Evolutionary conservation across 1,140 invertebrate species (phyloP).

Genomic region (Streblospio benedicti): DNA sequence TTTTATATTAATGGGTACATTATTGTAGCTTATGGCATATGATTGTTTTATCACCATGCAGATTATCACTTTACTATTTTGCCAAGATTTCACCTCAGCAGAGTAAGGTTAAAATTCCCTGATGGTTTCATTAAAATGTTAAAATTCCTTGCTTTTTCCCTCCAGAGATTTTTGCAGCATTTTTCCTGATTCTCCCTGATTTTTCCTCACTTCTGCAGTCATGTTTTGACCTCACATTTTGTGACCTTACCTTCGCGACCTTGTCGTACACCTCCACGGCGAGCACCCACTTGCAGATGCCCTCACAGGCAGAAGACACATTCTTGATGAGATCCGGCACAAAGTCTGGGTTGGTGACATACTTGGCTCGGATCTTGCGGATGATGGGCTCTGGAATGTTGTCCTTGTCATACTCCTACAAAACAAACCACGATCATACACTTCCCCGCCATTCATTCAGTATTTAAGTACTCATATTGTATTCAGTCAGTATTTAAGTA

Average conservation of each 20-base stretch:
- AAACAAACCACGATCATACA: no score
- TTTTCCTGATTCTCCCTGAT: background rate
- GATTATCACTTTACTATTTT: background rate
- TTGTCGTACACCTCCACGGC: conserved; percentile 45
- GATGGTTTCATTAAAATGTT: no score
- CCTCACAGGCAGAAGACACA: conserved; percentile 46
- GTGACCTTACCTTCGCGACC: conserved; percentile 36
- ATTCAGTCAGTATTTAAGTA: no score
- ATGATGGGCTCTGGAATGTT: conserved; percentile 42
- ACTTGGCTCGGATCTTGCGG: conserved; percentile 41
- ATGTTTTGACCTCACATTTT: no score
- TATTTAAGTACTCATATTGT: no score
- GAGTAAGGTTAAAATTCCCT: background rate
- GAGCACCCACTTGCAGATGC: conserved; percentile 46
- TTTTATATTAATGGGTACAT: background rate
- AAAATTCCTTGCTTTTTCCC: no score
- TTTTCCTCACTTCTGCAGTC: no score
- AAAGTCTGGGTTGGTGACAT: conserved; percentile 45
- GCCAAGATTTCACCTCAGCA: background rate
- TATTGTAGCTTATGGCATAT: background rate
- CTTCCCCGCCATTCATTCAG: no score
- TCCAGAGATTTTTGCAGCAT: background rate
- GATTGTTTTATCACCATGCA: background rate
- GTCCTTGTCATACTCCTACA: conserved; percentile 50
- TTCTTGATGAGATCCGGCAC: conserved; percentile 45